These are phyloP conservation scores for Urocitellus parryii DNA, from an alignment of 2,113 vertebrate genomes.

Conservation along the genomic window DNA sequence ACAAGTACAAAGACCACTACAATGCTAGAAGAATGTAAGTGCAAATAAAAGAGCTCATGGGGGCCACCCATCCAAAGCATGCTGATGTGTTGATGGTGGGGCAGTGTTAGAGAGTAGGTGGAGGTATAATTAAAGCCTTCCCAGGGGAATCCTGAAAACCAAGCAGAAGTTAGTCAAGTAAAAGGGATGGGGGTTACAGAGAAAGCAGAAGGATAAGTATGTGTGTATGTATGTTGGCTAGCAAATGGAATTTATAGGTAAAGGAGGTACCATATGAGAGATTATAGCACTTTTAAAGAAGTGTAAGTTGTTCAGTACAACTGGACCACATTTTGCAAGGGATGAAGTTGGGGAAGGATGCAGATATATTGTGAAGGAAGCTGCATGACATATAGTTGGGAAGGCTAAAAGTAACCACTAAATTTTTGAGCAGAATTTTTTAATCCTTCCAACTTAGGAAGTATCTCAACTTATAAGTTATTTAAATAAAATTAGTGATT, in stretches of 20 bases:
- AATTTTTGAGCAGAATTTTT: background rate
- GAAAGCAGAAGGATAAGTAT: background rate
- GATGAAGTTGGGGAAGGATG: background rate
- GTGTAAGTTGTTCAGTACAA: background rate
- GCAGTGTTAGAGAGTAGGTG: background rate
- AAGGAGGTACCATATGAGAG: background rate
- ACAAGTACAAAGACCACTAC: background rate
- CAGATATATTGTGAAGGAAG: background rate
- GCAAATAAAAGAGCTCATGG: background rate
- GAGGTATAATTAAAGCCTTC: background rate
- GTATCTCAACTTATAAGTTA: background rate
- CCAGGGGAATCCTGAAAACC: background rate
- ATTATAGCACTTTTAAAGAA: background rate
- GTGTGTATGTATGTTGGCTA: background rate
- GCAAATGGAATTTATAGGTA: background rate
- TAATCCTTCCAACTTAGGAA: constrained; percentile 1
- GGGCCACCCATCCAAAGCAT: background rate
- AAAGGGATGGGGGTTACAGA: background rate
- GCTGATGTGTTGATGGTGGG: too few relatives aligned
- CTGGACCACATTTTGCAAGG: background rate
- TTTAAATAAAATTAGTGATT: background rate
- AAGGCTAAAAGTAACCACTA: background rate
- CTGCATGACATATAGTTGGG: background rate
- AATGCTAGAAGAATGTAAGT: background rate
- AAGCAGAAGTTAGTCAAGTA: background rate